Evolutionary conservation across 2,113 vertebrate species (phyloP).

Genomic region (Platycercus adscitus): DNA sequence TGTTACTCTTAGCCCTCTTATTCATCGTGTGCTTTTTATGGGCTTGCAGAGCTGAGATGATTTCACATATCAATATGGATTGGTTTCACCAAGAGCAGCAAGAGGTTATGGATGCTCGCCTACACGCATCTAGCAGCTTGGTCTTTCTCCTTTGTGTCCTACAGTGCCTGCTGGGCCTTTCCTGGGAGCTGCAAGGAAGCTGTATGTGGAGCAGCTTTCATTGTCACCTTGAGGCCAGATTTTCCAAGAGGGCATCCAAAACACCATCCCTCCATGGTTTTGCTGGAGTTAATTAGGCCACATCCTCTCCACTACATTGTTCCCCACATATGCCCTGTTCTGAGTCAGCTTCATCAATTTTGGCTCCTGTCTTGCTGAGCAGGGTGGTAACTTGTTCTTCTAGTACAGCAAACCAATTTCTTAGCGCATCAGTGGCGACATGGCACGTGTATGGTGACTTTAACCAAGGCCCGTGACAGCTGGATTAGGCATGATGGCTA

Average conservation of each 20-base stretch:
- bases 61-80: neutral
- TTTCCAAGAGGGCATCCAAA: neutral
- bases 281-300: neutral
- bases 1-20: neutral
- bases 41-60: neutral
- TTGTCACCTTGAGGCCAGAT: neutral
- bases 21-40: neutral
- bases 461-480: neutral
- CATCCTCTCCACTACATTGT: neutral
- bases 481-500: neutral
- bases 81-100: neutral
- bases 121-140: neutral
- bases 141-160: neutral
- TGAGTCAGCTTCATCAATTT: neutral
- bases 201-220: neutral
- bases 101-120: neutral
- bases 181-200: neutral
- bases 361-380: neutral
- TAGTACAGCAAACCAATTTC: neutral
- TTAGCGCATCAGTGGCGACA: accelerated
- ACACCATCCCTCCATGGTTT: neutral
- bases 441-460: accelerated
- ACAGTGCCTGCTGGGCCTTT: neutral
- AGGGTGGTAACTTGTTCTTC: neutral
- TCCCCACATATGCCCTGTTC: neutral